Percentiles rank a stretch among this genome's conserved stretches.
Evolutionary conservation across 2,113 vertebrate genomes (phyloP).

Genomic region (Corvus moneduloides): DNA sequence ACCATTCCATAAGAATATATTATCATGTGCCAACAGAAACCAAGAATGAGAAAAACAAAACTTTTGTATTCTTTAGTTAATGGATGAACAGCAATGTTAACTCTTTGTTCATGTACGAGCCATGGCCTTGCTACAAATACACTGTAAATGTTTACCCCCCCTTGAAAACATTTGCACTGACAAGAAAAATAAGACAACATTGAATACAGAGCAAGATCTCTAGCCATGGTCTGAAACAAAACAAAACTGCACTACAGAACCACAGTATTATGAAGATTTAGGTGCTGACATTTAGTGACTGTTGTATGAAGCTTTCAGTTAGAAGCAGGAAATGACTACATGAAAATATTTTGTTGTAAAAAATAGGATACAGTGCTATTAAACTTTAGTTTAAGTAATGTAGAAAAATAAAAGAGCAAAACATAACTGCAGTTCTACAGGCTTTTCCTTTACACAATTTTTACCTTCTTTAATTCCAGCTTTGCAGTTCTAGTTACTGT

Average conservation of each 20-base stretch:
- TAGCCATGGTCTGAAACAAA: neutral
- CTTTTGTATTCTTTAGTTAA: neutral
- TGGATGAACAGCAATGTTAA: neutral
- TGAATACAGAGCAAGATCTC: neutral
- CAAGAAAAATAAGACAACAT: neutral
- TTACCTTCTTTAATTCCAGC: neutral
- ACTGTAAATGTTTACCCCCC: neutral
- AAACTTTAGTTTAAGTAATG: slow-evolving; percentile 37
- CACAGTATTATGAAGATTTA: slow-evolving; percentile 10
- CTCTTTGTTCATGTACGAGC: neutral
- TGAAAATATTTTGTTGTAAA: slow-evolving; percentile 58
- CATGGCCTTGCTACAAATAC: neutral
- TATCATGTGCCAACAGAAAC: neutral
- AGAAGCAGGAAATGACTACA: neutral
- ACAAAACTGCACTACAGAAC: neutral
- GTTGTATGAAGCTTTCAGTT: slow-evolving; percentile 16
- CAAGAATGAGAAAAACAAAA: neutral
- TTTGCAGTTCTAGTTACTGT: neutral
- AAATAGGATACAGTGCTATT: slow-evolving; percentile 41
- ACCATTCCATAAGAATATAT: neutral
- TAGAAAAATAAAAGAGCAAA: slow-evolving; percentile 56
- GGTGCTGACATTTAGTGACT: slow-evolving; percentile 42
- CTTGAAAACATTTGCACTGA: neutral
- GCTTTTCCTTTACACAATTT: slow-evolving; percentile 10
- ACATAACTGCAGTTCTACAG: slow-evolving; percentile 11